phyloP scores from a whole-genome alignment of 1,140 invertebrate genomes.

The Thalassaphorura encarpata region DNA sequence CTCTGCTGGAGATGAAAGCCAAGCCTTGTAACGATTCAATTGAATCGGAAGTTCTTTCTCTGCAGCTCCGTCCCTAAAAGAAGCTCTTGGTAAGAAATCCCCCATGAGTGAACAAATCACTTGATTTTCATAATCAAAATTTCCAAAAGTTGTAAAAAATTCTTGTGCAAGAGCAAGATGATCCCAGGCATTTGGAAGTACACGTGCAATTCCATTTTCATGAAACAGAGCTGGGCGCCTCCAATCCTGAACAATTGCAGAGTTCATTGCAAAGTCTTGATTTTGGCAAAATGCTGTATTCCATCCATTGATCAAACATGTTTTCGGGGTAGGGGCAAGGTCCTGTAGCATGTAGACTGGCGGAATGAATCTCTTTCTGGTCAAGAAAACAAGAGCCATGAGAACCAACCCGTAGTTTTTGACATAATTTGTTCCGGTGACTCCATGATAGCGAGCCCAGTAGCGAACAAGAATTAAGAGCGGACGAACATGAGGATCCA shows the following conservation, averaged over 20 bases:
- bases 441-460: constrained; percentile 50
- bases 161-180: constrained; percentile 8
- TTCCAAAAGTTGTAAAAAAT: constrained; percentile 14
- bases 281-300: constrained; percentile 8
- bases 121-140: constrained; percentile 5
- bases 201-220: not conserved
- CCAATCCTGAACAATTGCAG: not conserved
- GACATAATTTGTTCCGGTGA: constrained; percentile 42
- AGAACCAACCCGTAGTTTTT: constrained; percentile 52
- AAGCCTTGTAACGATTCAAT: constrained; percentile 35
- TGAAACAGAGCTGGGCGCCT: too few species aligned
- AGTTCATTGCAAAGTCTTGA: not conserved
- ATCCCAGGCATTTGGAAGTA: constrained; percentile 6
- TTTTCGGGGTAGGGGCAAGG: not conserved
- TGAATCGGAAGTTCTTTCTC: constrained; percentile 33
- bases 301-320: constrained; percentile 10
- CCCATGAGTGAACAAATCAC: constrained; percentile 39
- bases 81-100: constrained; percentile 32
- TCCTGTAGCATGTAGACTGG: constrained; percentile 15
- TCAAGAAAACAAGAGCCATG: constrained; percentile 52
- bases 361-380: constrained; percentile 12
- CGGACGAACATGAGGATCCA: constrained; percentile 46
- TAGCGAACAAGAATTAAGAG: constrained; percentile 55
- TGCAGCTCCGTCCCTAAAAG: constrained; percentile 31
- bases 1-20: too few species aligned